A percentile compares a stretch with the other conserved stretches of the same genome.
These are phyloP conservation scores for Paedocypris micromegethes DNA, from an alignment of 2,797 vertebrate genomes.

Conservation along the genomic window DNA sequence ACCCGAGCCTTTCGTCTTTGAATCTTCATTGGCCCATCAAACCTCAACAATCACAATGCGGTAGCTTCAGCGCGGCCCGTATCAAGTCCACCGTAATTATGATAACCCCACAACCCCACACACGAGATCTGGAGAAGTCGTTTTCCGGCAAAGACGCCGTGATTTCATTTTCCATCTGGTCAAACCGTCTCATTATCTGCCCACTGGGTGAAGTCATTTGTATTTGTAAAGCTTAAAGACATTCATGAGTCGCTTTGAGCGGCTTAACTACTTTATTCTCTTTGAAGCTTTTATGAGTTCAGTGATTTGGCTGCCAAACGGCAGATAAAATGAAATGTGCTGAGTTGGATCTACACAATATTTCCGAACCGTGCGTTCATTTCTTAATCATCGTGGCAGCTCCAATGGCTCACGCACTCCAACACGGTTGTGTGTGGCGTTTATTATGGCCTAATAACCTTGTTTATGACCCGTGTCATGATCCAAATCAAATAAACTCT, in stretches of 20 bases:
- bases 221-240: constrained; percentile 51
- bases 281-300: constrained; percentile 48
- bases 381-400: constrained; percentile 14
- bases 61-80: constrained; percentile 42
- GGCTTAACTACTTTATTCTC: constrained; percentile 42
- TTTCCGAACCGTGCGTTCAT: constrained; percentile 7
- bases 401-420: background rate
- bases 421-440: too few species aligned
- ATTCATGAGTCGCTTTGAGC: constrained; percentile 54
- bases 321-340: constrained; percentile 48
- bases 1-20: too few species aligned
- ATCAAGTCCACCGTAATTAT: constrained; percentile 24
- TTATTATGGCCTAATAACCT: background rate
- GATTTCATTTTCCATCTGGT: constrained; percentile 57
- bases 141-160: constrained; percentile 45
- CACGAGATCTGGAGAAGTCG: constrained; percentile 46
- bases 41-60: constrained; percentile 7
- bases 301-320: constrained; percentile 49
- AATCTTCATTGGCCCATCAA: constrained; percentile 11
- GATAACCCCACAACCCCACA: constrained; percentile 34
- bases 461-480: background rate
- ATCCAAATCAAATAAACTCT: background rate
- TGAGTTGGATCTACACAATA: constrained; percentile 16
- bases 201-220: constrained; percentile 57
- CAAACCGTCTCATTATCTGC: constrained; percentile 50